Base-by-base conservation (phyloP, 2,888 invertebrate genomes). In the Amiota minor region DNA sequence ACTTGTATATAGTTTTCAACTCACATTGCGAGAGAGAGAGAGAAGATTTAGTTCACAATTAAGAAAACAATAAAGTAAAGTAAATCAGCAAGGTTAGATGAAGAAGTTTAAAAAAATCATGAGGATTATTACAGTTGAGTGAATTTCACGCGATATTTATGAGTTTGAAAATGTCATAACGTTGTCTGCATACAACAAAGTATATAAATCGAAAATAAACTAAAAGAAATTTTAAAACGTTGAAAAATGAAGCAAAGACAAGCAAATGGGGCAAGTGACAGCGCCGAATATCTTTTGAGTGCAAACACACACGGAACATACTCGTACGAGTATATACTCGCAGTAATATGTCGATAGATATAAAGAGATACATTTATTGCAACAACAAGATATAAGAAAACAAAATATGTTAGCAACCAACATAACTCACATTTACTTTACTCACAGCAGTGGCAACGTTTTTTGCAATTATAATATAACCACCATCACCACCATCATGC, bases 111-210 rank as follows among this genome's bases (percentile, higher is more conserved):
- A 35, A 35, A 23, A 35, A 35, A 35, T 35, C 35, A 35, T 50
- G 18, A 20, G 23, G 23, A 23, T 68, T 68, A 53, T 68, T 23
- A 68, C 46, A 46, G 53, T 53, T 68, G 67, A 68, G 67, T 68
- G 67, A 50, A 68, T 68, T 50, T 73, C 71, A 72, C 81, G 76
- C 81, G 80, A 81, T 83, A 83, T 83, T 83, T 83, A 83, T 83
- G 83, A 83, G 82, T 81, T 84, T 78, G 81, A 81, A 67, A 83
- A 80, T 80, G 80, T 74, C 78, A 82, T 84, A 83, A 83, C 84
- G 83, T 83, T 83, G 81, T 78, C 3, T 23, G 23, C 2, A 2
- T 35, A 35, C 78, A 79, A 74, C 69, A 23, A 18, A 64, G 61
- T 16, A 64, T 9, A 18, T 35, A 50, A n/a, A 53, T 55, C 20